These are phyloP conservation scores for Siniperca chuatsi DNA, from an alignment of 2,113 vertebrate species.

Conservation along the genomic window DNA sequence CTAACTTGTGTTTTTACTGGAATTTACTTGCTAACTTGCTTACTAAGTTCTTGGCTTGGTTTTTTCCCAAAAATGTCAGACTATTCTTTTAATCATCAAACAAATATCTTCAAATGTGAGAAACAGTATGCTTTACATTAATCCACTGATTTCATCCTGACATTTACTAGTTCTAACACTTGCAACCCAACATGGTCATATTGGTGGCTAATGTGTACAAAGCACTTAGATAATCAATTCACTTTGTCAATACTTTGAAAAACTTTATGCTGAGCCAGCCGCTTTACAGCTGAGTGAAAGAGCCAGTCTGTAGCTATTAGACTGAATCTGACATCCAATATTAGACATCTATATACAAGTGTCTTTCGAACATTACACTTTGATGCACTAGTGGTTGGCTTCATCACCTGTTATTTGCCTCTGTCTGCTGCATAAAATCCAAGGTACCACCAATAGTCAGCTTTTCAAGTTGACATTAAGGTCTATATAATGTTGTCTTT, in stretches of 20 bases:
- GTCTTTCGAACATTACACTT: slow-evolving; percentile 24
- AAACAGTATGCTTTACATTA: background rate
- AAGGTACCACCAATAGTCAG: slow-evolving; percentile 1
- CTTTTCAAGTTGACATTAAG: background rate
- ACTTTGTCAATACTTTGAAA: background rate
- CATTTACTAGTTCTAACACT: background rate
- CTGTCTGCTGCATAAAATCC: background rate
- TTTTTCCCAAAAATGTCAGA: background rate
- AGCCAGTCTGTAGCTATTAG: slow-evolving; percentile 9
- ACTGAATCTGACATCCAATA: slow-evolving; percentile 14
- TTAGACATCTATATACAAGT: slow-evolving; percentile 1
- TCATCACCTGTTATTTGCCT: slow-evolving; percentile 17
- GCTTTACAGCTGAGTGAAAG: slow-evolving; percentile 17
- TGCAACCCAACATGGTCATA: background rate
- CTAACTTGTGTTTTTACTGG: too few relatives aligned
- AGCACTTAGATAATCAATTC: slow-evolving; percentile 10
- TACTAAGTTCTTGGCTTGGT: too few relatives aligned
- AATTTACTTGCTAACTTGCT: too few relatives aligned
- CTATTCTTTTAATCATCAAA: background rate
- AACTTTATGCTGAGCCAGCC: background rate
- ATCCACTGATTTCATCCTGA: background rate
- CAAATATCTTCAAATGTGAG: background rate
- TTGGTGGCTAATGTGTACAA: background rate
- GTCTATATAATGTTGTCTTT: background rate
- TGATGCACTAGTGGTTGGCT: background rate